Evolutionary conservation across 2,113 vertebrate species (phyloP).

Genomic region (Hemiprocne comata): DNA sequence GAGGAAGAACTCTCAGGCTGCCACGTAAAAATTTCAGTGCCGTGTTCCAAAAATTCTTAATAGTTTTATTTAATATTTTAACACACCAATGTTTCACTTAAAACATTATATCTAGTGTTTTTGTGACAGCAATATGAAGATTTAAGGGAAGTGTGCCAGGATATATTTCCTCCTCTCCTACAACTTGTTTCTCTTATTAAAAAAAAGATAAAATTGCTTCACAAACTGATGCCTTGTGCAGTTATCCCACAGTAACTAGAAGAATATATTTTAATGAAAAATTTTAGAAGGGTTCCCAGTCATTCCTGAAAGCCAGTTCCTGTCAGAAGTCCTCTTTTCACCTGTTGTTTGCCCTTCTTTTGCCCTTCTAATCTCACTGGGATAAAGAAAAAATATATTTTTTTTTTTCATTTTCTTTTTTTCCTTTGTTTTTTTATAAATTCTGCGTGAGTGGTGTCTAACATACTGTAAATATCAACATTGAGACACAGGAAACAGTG

Average conservation of each 20-base stretch:
- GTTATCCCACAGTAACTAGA: not conserved
- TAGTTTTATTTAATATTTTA: not conserved
- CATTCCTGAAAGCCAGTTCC: not conserved
- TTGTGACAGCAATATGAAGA: not conserved
- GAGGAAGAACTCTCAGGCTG: not conserved
- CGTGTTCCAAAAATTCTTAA: not conserved
- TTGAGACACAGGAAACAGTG: not conserved
- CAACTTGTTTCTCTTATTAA: not conserved
- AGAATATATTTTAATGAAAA: conserved; percentile 4
- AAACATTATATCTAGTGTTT: not conserved
- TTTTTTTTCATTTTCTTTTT: not conserved
- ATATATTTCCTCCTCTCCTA: not conserved
- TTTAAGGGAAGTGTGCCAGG: not conserved
- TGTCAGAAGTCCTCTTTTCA: not conserved
- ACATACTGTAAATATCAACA: not conserved
- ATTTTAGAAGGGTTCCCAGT: not conserved
- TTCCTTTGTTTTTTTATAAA: not conserved
- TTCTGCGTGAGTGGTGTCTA: not conserved
- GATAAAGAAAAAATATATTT: not conserved
- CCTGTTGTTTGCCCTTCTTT: not conserved
- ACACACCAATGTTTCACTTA: not conserved
- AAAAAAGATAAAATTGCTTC: not conserved
- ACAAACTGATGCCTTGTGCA: not conserved
- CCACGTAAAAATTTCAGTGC: not conserved
- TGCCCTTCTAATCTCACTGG: not conserved